These are phyloP conservation scores for Didymodactylos carnosus DNA, from an alignment of 2,888 invertebrate genomes.

Conservation along the genomic window DNA sequence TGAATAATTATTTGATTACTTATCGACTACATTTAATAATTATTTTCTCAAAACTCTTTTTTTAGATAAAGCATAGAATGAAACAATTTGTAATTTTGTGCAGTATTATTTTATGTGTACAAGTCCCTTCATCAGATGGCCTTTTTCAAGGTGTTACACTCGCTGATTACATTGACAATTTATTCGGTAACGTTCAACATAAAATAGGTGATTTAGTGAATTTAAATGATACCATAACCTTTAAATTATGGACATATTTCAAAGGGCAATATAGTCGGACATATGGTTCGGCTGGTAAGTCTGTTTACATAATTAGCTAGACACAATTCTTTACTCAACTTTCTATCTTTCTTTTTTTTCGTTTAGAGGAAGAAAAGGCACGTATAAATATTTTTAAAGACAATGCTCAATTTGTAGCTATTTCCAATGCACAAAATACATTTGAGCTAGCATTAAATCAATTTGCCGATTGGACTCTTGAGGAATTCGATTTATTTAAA, in stretches of 20 bases:
- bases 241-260: neutral
- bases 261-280: neutral
- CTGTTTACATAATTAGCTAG: too few species aligned
- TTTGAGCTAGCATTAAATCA: neutral
- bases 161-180: neutral
- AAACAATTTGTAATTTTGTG: too few species aligned
- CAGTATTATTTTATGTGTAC: too few species aligned
- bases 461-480: neutral
- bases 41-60: too few species aligned
- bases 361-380: neutral
- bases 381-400: neutral
- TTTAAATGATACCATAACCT: neutral
- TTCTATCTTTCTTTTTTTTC: neutral
- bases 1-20: too few species aligned
- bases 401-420: neutral
- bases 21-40: too few species aligned
- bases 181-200: neutral
- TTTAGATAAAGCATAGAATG: too few species aligned
- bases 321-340: too few species aligned
- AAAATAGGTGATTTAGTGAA: neutral
- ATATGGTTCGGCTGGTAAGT: neutral
- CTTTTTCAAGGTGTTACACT: neutral
- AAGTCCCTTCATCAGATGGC: too few species aligned
- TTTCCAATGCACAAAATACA: neutral
- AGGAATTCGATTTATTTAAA: neutral